Percentiles rank a stretch among this genome's conserved stretches.
These are phyloP conservation scores for Synergus gifuensis DNA, from an alignment of 2,888 invertebrate species.

Conservation along the genomic window DNA sequence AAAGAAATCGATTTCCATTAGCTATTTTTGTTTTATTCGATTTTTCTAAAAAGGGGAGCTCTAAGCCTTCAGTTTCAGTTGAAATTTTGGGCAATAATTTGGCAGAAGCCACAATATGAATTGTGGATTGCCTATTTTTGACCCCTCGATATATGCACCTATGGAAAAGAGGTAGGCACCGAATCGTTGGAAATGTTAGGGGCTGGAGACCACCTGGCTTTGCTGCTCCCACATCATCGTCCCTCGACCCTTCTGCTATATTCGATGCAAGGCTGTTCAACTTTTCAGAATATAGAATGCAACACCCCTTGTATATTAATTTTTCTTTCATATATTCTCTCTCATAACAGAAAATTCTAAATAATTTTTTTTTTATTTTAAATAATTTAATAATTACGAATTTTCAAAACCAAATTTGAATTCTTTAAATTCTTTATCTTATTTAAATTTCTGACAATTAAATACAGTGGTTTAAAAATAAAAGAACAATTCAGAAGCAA, in stretches of 20 bases:
- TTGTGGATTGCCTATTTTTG: slow-evolving; percentile 3
- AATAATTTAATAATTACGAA: too few species aligned
- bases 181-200: background rate
- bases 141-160: slow-evolving; percentile 3
- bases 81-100: background rate
- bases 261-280: slow-evolving; percentile 10
- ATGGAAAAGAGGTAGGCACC: background rate
- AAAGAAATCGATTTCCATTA: too few species aligned
- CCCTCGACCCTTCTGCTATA: slow-evolving; percentile 14
- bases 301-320: slow-evolving; percentile 5
- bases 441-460: too few species aligned
- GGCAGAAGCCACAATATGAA: background rate
- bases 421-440: too few species aligned
- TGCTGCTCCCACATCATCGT: slow-evolving; percentile 14
- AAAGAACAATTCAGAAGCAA: too few species aligned
- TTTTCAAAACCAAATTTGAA: too few species aligned
- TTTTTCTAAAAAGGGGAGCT: background rate
- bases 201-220: slow-evolving; percentile 24
- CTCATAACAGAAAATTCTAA: background rate
- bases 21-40: background rate
- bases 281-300: background rate
- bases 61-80: background rate
- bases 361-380: too few species aligned
- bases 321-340: background rate
- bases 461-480: too few species aligned